A percentile compares a stretch with the other conserved stretches of the same genome.
Evolutionary conservation across 2,888 invertebrate genomes (phyloP).

Genomic region (Arctia plantaginis): DNA sequence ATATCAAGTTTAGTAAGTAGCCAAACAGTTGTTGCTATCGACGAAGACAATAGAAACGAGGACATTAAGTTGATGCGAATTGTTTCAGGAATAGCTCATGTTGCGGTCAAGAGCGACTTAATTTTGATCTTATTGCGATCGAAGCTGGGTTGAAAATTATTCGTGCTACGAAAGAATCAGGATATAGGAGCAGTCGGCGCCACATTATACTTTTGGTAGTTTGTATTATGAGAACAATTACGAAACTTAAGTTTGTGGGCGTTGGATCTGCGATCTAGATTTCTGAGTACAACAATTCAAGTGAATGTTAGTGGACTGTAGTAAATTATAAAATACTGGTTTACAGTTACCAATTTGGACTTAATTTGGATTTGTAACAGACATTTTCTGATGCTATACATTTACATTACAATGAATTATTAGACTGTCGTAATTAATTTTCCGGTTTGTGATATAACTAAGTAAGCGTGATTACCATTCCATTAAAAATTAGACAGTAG

Average conservation of each 20-base stretch:
- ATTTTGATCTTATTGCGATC: slow-evolving; percentile 29
- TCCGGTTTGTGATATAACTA: background rate
- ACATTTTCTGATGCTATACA: slow-evolving; percentile 16
- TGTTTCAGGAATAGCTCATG: slow-evolving; percentile 54
- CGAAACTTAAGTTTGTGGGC: slow-evolving; percentile 64
- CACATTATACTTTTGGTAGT: slow-evolving; percentile 61
- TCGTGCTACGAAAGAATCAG: slow-evolving; percentile 46
- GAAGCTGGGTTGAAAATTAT: slow-evolving; percentile 48
- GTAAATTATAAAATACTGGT: slow-evolving; percentile 51
- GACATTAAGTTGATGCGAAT: slow-evolving; percentile 59
- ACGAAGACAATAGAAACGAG: slow-evolving; percentile 71
- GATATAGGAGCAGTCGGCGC: slow-evolving; percentile 63
- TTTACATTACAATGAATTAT: slow-evolving; percentile 6
- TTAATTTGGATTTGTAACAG: slow-evolving; percentile 42
- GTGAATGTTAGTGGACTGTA: slow-evolving; percentile 52
- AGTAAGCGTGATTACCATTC: background rate
- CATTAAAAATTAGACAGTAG: background rate
- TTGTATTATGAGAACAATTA: slow-evolving; percentile 52
- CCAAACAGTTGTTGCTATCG: slow-evolving; percentile 41
- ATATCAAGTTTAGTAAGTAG: slow-evolving; percentile 21
- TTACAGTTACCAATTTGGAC: slow-evolving; percentile 36
- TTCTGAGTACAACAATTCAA: slow-evolving; percentile 55
- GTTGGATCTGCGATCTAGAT: slow-evolving; percentile 60
- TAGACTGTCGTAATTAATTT: background rate
- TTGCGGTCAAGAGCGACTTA: slow-evolving; percentile 27